Conservation (phyloP, 2,888 invertebrate genomes). For the Phortica okadai region DNA sequence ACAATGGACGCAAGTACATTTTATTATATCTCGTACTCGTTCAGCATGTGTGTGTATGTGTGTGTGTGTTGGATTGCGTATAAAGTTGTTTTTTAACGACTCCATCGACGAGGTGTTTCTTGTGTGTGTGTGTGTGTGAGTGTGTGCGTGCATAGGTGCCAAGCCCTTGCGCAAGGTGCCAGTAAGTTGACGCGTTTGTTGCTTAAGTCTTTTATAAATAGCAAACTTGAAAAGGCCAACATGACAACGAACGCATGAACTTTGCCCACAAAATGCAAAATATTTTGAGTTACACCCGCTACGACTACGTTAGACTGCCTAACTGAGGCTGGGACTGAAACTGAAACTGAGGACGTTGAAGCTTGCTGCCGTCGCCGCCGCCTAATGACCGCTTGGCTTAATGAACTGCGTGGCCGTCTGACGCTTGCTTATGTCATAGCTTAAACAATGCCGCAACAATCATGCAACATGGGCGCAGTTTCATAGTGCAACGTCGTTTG, state of each 20-base stretch:
- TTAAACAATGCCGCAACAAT: constrained; percentile 14
- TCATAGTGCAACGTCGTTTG: background rate
- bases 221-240: constrained; percentile 22
- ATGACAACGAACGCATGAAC: constrained; percentile 28
- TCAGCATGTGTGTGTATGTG: background rate
- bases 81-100: constrained; percentile 26
- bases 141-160: constrained; percentile 8
- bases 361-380: background rate
- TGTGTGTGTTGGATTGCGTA: background rate
- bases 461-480: constrained; percentile 23
- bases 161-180: constrained; percentile 30
- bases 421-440: background rate
- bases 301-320: background rate
- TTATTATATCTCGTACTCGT: background rate
- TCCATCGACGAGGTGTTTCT: background rate
- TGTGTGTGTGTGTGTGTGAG: background rate
- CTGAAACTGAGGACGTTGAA: background rate
- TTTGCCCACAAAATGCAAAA: constrained; percentile 25
- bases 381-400: constrained; percentile 29
- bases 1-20: constrained; percentile 28
- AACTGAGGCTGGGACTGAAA: background rate
- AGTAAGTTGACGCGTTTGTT: background rate
- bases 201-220: constrained; percentile 23
- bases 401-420: constrained; percentile 2
- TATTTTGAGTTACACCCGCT: constrained; percentile 16